These are phyloP conservation scores for Hypotaenidia philippensis DNA, from an alignment of 2,797 vertebrate genomes.

Conservation along the genomic window DNA sequence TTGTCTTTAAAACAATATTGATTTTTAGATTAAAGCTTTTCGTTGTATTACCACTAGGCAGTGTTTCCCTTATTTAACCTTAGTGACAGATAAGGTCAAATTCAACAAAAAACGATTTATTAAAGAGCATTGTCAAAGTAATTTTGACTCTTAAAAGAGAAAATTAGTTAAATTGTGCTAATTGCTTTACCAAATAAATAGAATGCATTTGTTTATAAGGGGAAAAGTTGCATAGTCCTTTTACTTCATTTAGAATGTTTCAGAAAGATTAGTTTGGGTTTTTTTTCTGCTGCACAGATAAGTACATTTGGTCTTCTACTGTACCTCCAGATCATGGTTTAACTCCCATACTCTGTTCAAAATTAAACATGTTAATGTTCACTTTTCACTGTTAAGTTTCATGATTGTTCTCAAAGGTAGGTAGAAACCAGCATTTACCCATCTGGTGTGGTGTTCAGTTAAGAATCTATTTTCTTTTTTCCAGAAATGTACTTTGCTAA, in stretches of 20 bases:
- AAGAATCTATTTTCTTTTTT: background rate
- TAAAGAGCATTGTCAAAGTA: background rate
- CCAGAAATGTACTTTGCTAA: background rate
- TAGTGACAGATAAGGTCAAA: slow-evolving; percentile 49
- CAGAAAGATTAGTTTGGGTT: background rate
- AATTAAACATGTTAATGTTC: background rate
- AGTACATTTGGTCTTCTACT: background rate
- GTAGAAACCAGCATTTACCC: background rate
- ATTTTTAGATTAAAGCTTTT: slow-evolving; percentile 78
- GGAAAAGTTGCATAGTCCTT: background rate
- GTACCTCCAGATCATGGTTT: background rate
- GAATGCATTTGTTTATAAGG: background rate
- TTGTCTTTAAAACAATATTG: slow-evolving; percentile 80
- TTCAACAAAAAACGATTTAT: background rate
- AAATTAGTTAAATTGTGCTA: slow-evolving; percentile 27
- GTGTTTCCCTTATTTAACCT: slow-evolving; percentile 58
- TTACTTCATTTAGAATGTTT: background rate
- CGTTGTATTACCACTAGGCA: slow-evolving; percentile 57
- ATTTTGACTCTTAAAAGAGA: background rate
- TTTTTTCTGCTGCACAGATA: background rate
- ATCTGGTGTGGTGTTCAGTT: background rate
- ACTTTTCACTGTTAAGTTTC: background rate
- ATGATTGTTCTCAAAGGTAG: background rate
- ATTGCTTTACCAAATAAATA: slow-evolving; percentile 35
- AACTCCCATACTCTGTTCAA: background rate